Base-by-base conservation (phyloP, 2,797 vertebrate genomes). In the Enoplosus armatus region DNA sequence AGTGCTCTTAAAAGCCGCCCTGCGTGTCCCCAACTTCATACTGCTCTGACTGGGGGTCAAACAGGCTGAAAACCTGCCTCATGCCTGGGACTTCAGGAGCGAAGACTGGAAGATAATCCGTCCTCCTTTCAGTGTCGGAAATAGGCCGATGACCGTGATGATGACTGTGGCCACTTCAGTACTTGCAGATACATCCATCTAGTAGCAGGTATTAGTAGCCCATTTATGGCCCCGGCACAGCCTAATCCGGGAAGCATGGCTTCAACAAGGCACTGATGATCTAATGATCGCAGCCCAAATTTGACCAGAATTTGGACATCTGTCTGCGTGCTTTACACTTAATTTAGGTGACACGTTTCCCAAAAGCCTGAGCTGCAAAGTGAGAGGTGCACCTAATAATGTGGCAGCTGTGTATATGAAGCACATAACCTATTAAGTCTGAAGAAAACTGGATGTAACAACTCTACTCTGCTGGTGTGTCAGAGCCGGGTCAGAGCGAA, bases 401-500 rank as follows among this genome's bases (percentile, higher is more conserved):
- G 64, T 51, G 75, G 58, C 51, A 26, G 65, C 41, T 55, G 70
- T 29, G 63, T 29, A 58, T 50, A 54, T 29, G 71, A 39, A 41
- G 60, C 56, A n/a, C 58, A 83, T 50, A 65, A 82, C 75, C 72
- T 60, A 67, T 85, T 82, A 75, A 61, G 55, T 47, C 9, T 55
- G 26, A 75, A 65, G 79, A 56, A 79, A 86, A 83, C 70, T 56
- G 68, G n/a, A 79, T 80, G 73, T 31, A 81, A 78, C 80, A 79
- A 67, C 68, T 70, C 51, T 14, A 18, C 69, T 64, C 35, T 0
- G 4, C 65, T 45, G 71, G 43, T 3, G 70, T 63, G 85, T 85
- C 81, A 75, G 72, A 62, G 77, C 64, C 31, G 20, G 89, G 89
- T 86, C 88, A 85, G 68, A 83, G 69, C 16, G 70, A 82, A 33